Conservation (phyloP, 2,113 vertebrate genomes). For the Mormyrus lacerda region DNA sequence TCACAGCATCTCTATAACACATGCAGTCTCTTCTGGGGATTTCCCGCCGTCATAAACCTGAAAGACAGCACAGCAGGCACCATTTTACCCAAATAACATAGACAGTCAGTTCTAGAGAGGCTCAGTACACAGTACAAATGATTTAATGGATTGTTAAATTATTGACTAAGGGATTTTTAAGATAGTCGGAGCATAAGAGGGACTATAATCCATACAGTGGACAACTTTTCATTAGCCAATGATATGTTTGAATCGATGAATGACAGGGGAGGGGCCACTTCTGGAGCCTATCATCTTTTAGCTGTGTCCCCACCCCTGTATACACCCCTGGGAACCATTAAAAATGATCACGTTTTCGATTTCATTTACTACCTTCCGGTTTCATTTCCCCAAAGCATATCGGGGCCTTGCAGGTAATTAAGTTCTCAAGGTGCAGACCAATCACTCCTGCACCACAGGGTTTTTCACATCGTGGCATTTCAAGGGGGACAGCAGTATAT, state of each 20-base stretch:
- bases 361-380: neutral
- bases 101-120: neutral
- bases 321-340: neutral
- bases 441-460: neutral
- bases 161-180: neutral
- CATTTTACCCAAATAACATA: neutral
- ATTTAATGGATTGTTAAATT: neutral
- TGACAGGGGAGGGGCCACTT: neutral
- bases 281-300: neutral
- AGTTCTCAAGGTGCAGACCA: neutral
- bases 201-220: neutral
- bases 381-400: neutral
- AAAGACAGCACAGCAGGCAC: neutral
- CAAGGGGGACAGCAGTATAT: neutral
- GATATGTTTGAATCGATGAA: neutral
- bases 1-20: neutral
- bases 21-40: neutral
- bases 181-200: neutral
- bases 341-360: neutral
- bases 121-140: neutral
- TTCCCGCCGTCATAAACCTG: neutral
- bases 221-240: neutral
- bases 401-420: neutral
- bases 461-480: neutral
- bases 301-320: neutral